Evolutionary conservation across 2,113 vertebrate genomes (phyloP).

Genomic region (Phocoena sinus): DNA sequence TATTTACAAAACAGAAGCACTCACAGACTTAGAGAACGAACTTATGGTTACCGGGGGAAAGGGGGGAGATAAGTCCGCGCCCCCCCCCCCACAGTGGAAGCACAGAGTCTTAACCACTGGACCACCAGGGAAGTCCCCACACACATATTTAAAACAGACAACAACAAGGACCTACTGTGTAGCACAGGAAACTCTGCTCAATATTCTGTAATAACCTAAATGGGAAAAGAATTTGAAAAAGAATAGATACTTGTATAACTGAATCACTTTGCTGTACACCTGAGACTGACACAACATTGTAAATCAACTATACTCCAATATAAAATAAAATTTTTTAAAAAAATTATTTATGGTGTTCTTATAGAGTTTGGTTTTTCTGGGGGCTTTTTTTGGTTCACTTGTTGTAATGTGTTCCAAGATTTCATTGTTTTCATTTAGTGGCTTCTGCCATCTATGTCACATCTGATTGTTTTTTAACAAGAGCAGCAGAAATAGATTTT

Average conservation of each 20-base stretch:
- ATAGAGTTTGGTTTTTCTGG: not conserved
- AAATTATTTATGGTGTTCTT: conserved; percentile 29
- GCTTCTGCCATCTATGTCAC: conserved; percentile 30
- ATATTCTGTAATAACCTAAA: not conserved
- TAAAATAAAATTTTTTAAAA: not conserved
- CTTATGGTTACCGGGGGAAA: not conserved
- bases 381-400: not conserved
- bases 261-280: not conserved
- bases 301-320: not conserved
- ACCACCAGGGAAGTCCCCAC: no score
- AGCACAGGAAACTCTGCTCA: not conserved
- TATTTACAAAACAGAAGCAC: not conserved
- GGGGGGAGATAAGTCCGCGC: no score
- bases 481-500: conserved; percentile 51
- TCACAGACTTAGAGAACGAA: not conserved
- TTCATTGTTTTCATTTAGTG: conserved; percentile 52
- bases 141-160: not conserved
- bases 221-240: not conserved
- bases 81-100: no score
- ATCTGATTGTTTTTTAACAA: conserved; percentile 61
- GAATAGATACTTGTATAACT: not conserved
- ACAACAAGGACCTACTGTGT: not conserved
- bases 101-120: no score
- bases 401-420: conserved; percentile 36
- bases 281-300: not conserved